Evolutionary conservation across 2,113 vertebrate genomes (phyloP).

Genomic region (Antechinus flavipes): DNA sequence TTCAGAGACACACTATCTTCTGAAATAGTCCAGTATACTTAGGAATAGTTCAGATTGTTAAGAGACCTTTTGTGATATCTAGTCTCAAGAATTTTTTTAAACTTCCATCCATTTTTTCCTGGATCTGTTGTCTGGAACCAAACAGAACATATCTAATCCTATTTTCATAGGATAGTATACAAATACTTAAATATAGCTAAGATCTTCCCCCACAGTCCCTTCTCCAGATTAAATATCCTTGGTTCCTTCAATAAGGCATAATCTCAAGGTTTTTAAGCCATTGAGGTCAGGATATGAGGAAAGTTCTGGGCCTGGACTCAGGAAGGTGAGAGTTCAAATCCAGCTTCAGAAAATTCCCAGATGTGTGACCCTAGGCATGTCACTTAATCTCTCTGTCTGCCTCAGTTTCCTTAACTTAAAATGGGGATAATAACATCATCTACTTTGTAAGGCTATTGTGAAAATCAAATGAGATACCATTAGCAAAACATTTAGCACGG

Average conservation of each 20-base stretch:
- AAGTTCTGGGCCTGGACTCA: neutral
- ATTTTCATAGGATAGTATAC: neutral
- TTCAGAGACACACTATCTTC: neutral
- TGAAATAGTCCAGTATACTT: neutral
- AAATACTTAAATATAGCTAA: neutral
- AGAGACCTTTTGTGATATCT: neutral
- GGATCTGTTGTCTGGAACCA: neutral
- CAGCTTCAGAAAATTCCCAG: neutral
- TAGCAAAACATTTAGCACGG: neutral
- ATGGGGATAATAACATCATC: neutral
- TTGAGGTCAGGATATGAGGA: neutral
- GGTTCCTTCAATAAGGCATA: neutral
- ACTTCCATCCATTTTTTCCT: neutral
- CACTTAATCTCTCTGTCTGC: neutral
- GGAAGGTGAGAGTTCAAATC: neutral
- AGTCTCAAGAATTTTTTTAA: neutral
- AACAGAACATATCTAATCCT: neutral
- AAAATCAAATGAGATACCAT: neutral
- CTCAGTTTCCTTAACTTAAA: neutral
- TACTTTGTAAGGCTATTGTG: neutral
- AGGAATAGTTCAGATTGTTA: neutral
- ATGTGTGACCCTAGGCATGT: neutral
- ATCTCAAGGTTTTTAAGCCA: neutral
- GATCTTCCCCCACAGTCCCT: neutral
- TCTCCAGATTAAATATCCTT: neutral